Evolutionary conservation across 1,140 invertebrate species (phyloP).

Genomic region (Pogonus chalceus): DNA sequence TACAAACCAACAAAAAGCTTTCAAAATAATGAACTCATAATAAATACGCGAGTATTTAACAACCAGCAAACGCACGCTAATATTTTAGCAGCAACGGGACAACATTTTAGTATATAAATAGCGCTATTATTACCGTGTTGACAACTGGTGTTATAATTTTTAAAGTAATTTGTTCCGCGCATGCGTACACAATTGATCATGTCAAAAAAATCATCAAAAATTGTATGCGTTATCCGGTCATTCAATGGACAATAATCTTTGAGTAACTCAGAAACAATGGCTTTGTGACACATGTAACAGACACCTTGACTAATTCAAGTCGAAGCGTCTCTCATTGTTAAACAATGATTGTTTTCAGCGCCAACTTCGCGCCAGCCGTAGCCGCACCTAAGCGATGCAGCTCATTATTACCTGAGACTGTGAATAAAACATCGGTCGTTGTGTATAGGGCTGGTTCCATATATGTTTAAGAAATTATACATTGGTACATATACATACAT

Average conservation of each 20-base stretch:
- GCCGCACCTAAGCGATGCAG: neutral
- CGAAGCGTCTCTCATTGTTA: neutral
- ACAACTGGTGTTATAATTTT: no score
- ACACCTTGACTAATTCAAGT: conserved; percentile 1
- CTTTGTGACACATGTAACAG: neutral
- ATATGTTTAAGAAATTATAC: no score
- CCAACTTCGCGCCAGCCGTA: neutral
- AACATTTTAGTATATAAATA: neutral
- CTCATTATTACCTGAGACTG: no score
- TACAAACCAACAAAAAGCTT: neutral
- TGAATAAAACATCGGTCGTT: no score
- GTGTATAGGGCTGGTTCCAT: no score
- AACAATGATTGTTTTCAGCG: no score
- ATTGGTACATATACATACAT: no score
- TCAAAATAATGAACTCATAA: conserved; percentile 2
- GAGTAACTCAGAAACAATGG: conserved; percentile 2
- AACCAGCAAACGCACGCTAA: neutral
- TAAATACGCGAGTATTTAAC: neutral
- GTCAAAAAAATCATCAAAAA: neutral
- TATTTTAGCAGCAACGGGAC: neutral
- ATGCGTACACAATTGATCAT: neutral
- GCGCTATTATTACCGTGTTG: neutral
- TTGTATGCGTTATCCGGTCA: neutral
- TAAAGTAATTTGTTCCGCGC: neutral
- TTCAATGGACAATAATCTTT: neutral